phyloP scores from a whole-genome alignment of 1,140 invertebrate genomes.

The Drosophila sproati region DNA sequence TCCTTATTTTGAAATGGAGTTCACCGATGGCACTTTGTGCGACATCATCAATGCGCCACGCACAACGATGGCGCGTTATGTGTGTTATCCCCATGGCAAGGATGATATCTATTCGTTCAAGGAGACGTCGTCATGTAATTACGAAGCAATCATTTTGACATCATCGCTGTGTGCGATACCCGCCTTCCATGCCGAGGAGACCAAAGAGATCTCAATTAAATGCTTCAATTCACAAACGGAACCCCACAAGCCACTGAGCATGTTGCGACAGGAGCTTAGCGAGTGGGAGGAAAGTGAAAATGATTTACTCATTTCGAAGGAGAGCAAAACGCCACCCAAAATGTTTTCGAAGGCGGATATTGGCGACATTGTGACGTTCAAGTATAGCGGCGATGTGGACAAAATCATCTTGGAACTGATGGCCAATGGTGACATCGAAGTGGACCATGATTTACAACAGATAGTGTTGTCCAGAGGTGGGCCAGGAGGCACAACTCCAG shows the following conservation, averaged over 20 bases:
- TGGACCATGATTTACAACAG: constrained; percentile 54
- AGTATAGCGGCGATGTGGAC: constrained; percentile 64
- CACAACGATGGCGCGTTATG: constrained; percentile 91
- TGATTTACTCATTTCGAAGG: constrained; percentile 68
- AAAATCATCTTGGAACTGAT: constrained; percentile 68
- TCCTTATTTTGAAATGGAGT: constrained; percentile 92
- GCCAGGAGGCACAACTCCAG: constrained; percentile 17
- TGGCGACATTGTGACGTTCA: constrained; percentile 61
- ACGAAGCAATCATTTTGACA: constrained; percentile 95
- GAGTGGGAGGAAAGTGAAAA: constrained; percentile 85
- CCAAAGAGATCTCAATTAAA: constrained; percentile 92
- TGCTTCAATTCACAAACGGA: constrained; percentile 90
- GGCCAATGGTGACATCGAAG: constrained; percentile 54
- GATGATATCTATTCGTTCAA: constrained; percentile 97
- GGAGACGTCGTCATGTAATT: constrained; percentile 97
- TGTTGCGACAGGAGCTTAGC: constrained; percentile 90
- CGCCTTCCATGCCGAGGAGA: constrained; percentile 93
- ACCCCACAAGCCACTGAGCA: constrained; percentile 90
- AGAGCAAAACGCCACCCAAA: constrained; percentile 45
- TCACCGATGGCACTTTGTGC: constrained; percentile 94
- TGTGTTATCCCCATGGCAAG: constrained; percentile 93
- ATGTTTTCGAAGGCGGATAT: constrained; percentile 51
- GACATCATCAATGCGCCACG: constrained; percentile 94
- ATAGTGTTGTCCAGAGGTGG: constrained; percentile 28
- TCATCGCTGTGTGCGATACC: constrained; percentile 95